Base-by-base conservation (phyloP, 1,140 invertebrate species). In the Drosophila nasuta region DNA sequence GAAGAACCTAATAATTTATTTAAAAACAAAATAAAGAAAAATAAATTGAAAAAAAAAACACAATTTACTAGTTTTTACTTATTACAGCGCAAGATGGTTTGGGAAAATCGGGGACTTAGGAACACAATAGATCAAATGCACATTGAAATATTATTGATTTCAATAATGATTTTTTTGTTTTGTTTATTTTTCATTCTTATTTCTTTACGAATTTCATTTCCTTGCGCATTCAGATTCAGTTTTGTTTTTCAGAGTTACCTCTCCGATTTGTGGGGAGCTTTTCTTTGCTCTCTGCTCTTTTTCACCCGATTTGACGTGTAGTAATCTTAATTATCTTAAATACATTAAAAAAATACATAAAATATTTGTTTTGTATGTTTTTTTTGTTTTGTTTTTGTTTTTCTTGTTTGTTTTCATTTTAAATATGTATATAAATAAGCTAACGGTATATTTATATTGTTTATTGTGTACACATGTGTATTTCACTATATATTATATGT, bases 1-100 rank as follows among this genome's bases (percentile, higher is more conserved):
- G 90, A 91, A 91, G 90, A 77, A 73, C 81, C 89, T 86, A 77
- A 81, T 91, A 91, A 91, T 91, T 91, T 91, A 91, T 91, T 91
- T 81, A 83, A 89, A 81, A 86, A 87, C 75, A 91, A 74, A 80
- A 77, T 81, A 79, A 83, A 79, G 62, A 81, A 83, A 86, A 86
- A 77, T 71, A 79, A 72, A 57, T 66, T 63, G 52, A 70, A 70
- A 69, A 69, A 60, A 66, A 58, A 49, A 41, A 17, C 2, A 13
- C 2, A 6, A 11, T 15, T 48, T 17, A 20, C 11, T 64, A 15
- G 17, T 35, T 56, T 69, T 63, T 69, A 2, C 5, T 58, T 56
- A 13, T 56, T 38, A 8, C 35, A 11, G 35, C 35, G 56, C 13
- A 7, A 11, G 25, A 33, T 28, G 10, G 2, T 25, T 10, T 2